Evolutionary conservation across 2,888 invertebrate genomes (phyloP), one percentile per base, ranked within the genome.

Genomic region (Chloroclysta siterata): DNA sequence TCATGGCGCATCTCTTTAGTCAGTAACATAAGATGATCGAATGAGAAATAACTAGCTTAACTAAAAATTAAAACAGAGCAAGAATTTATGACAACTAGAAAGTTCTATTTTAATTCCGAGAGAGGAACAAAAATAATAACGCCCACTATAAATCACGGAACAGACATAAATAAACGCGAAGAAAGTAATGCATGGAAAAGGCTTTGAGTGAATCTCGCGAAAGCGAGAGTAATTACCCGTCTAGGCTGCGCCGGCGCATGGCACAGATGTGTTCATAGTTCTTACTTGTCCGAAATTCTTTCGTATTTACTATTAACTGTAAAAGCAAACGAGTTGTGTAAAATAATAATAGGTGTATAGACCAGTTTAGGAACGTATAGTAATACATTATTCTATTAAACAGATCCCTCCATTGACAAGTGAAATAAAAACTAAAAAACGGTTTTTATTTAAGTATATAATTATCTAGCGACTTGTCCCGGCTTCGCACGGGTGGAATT

Each of bases 171-270:
- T 74, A 77, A 77, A 69, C 72, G 72, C 68, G 72, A 82, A 76
- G 83, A 82, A 84, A 84, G 83, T 79, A 83, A 82, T 83, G 83
- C 83, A 76, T 77, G 77, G 80, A 81, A 83, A 82, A 83, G 79
- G 78, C 81, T 80, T 79, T 76, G 68, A 77, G 82, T 83, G n/a
- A n/a, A n/a, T n/a, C n/a, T n/a, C n/a, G n/a, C 75, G 90, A 92
- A 90, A 92, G 89, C 83, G 88, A 90, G 87, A 90, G 90, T 88
- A 83, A 84, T 83, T 76, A 79, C 56, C 54, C 65, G 56, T 63
- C 65, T 68, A 65, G 55, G 62, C 62, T 63, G 69, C 65, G 67
- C 69, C 44, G 63, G 69, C 67, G 72, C 70, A 62, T 46, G 55
- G n/a, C 60, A 52, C 51, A 51, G 55, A 59, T 22, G 14, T 14